A percentile compares a stretch with the other conserved stretches of the same genome.
Evolutionary conservation across 2,113 vertebrate species (phyloP).

Genomic region (Proteles cristata): DNA sequence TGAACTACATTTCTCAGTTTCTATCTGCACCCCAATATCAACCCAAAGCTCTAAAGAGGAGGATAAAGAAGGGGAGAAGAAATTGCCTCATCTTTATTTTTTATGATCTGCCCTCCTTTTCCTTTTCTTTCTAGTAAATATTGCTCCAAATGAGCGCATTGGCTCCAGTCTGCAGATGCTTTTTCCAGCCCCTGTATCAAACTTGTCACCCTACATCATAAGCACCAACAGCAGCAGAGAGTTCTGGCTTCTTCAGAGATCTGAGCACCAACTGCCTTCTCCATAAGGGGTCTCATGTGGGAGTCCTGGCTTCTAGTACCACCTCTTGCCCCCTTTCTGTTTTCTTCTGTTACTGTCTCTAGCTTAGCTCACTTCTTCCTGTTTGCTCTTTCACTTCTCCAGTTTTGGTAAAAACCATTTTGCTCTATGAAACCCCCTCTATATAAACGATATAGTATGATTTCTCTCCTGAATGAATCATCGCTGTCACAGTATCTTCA

Average conservation of each 20-base stretch:
- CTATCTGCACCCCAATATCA: fast-evolving
- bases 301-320: fast-evolving
- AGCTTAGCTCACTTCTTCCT: not conserved
- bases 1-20: not conserved
- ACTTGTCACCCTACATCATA: not conserved
- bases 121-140: not conserved
- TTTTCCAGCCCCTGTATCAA: not conserved
- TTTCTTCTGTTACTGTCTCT: not conserved
- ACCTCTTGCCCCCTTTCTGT: not conserved
- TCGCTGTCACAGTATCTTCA: not conserved
- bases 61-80: not conserved
- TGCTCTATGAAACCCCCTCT: not conserved
- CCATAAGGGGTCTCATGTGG: fast-evolving
- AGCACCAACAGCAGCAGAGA: not conserved
- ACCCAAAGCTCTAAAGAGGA: not conserved
- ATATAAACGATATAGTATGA: not conserved
- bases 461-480: not conserved
- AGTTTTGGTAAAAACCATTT: not conserved
- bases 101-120: not conserved
- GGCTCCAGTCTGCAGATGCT: fast-evolving
- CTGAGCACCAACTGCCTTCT: fast-evolving
- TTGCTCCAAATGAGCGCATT: not conserved
- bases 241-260: not conserved
- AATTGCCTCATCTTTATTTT: not conserved
- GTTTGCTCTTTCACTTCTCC: not conserved